phyloP scores from a whole-genome alignment of 2,888 invertebrate species.

The Altica lythri region DNA sequence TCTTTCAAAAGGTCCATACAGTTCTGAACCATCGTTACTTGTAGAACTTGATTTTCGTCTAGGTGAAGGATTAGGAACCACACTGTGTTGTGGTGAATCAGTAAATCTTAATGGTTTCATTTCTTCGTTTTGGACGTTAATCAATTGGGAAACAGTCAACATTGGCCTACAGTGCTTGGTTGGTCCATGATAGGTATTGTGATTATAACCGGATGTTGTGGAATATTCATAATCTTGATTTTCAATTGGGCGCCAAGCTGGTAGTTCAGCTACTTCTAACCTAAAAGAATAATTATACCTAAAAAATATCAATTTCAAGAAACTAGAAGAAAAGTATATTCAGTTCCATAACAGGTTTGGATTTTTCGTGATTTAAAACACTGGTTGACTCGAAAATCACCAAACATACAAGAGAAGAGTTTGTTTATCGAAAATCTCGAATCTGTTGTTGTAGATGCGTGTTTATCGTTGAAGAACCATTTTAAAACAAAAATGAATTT shows the following conservation, averaged over 20 bases:
- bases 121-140: conserved; percentile 61
- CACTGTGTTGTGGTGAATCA: conserved; percentile 74
- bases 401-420: too few species aligned
- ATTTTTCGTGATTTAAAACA: too few species aligned
- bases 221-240: conserved; percentile 63
- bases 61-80: conserved; percentile 62
- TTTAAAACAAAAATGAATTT: too few species aligned
- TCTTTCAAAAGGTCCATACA: conserved; percentile 58
- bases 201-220: conserved; percentile 66
- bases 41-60: conserved; percentile 74
- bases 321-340: too few species aligned
- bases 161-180: conserved; percentile 73
- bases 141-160: conserved; percentile 61
- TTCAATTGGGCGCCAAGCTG: conserved; percentile 53
- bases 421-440: too few species aligned
- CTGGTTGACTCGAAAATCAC: too few species aligned
- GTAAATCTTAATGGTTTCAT: conserved; percentile 73
- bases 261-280: conserved; percentile 51
- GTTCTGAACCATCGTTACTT: conserved; percentile 71
- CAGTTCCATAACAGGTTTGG: too few species aligned
- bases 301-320: too few species aligned
- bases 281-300: too few species aligned
- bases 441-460: too few species aligned
- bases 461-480: too few species aligned
- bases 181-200: conserved; percentile 91